phyloP scores from a whole-genome alignment of 1,140 invertebrate species.

The Cyrtorhinus lividipennis region DNA sequence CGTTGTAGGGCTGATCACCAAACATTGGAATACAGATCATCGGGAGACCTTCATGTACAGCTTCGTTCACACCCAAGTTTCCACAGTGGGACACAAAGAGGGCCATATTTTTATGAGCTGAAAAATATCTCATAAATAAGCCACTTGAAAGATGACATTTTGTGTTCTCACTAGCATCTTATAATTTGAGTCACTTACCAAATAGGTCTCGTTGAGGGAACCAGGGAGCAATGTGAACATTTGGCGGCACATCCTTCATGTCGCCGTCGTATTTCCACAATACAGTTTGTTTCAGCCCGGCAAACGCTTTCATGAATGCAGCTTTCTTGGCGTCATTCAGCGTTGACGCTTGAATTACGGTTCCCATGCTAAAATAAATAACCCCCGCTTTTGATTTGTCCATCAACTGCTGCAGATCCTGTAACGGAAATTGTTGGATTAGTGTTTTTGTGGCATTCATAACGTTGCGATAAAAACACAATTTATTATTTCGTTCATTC shows the following conservation, averaged over 20 bases:
- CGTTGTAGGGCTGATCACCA: constrained; percentile 32
- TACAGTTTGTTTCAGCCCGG: constrained; percentile 39
- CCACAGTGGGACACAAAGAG: constrained; percentile 38
- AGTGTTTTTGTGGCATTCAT: no score
- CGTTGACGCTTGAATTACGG: constrained; percentile 32
- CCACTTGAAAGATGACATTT: no score
- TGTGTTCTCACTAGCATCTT: no score
- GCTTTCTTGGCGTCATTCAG: constrained; percentile 32
- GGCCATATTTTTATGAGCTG: constrained; percentile 32
- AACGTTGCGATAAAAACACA: no score
- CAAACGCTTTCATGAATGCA: constrained; percentile 42
- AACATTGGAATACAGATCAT: constrained; percentile 35
- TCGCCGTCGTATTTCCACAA: constrained; percentile 48
- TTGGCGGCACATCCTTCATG: constrained; percentile 33
- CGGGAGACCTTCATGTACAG: constrained; percentile 36
- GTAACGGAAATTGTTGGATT: neutral
- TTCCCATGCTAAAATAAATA: constrained; percentile 53
- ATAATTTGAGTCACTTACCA: no score
- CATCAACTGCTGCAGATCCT: constrained; percentile 34
- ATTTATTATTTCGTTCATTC: no score
- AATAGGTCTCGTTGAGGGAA: constrained; percentile 44
- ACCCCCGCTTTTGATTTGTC: constrained; percentile 41
- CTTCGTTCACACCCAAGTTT: constrained; percentile 34
- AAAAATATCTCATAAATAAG: no score
- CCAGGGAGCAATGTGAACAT: constrained; percentile 44